Evolutionary conservation across 2,113 vertebrate species (phyloP).

Genomic region (Dicrurus megarhynchus): DNA sequence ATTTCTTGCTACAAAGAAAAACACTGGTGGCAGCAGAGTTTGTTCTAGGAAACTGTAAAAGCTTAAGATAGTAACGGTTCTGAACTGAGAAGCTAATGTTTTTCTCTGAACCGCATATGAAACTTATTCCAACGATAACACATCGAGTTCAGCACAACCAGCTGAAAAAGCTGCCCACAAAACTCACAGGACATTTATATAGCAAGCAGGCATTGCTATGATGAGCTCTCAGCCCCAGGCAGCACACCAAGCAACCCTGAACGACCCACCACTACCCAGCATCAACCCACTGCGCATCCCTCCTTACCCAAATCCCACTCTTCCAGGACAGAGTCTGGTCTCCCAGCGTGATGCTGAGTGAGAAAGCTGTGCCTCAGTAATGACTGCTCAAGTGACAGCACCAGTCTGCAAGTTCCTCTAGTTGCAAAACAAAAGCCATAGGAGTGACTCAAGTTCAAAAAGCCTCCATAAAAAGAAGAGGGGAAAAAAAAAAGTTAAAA

Average conservation of each 20-base stretch:
- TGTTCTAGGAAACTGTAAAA: background rate
- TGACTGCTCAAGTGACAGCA: background rate
- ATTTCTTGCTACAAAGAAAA: background rate
- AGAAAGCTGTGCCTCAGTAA: background rate
- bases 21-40: no score
- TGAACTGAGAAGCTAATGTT: background rate
- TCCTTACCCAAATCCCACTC: background rate
- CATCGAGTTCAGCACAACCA: background rate
- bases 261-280: background rate
- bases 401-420: background rate
- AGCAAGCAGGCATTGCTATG: background rate
- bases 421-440: background rate
- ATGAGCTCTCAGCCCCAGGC: background rate
- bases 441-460: background rate
- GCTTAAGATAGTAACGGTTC: background rate
- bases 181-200: background rate
- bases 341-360: rapidly evolving
- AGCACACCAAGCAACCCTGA: background rate
- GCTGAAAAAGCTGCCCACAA: background rate
- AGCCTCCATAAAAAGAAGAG: background rate
- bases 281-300: rapidly evolving
- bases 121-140: background rate
- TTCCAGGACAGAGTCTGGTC: background rate
- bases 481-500: background rate
- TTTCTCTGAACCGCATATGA: background rate